These are phyloP conservation scores for Microtus agrestis DNA, from an alignment of 2,797 vertebrate genomes.

Conservation along the genomic window DNA sequence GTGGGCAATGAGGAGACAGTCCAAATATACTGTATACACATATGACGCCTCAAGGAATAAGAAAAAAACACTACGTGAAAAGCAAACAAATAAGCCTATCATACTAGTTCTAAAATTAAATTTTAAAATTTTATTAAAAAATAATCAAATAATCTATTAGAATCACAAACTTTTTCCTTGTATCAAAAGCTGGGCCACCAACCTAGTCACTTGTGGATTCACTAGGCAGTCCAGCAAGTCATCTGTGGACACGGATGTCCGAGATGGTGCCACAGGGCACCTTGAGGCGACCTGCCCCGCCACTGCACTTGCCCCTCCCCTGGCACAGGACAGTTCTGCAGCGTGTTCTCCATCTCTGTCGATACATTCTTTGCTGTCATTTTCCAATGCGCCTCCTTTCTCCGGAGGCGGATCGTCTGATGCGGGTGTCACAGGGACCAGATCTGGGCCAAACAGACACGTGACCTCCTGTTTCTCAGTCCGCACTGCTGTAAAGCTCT, in stretches of 20 bases:
- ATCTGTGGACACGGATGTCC: conserved; percentile 90
- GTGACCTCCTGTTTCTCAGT: conserved; percentile 45
- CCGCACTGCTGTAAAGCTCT: neutral
- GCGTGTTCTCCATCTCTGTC: conserved; percentile 67
- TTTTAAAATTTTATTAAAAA: conserved; percentile 38
- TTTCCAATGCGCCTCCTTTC: neutral
- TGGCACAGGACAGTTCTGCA: conserved; percentile 56
- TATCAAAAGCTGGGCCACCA: conserved; percentile 92
- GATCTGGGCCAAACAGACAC: conserved; percentile 90
- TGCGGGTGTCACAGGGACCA: conserved; percentile 88
- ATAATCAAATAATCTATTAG: neutral
- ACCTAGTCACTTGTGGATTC: conserved; percentile 92
- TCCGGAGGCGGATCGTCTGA: neutral
- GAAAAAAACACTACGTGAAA: neutral
- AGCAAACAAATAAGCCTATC: neutral
- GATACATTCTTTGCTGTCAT: neutral
- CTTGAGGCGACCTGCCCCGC: conserved; percentile 61
- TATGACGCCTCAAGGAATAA: neutral
- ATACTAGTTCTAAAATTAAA: conserved; percentile 31
- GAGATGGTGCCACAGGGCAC: neutral
- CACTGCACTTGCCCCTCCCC: conserved; percentile 44
- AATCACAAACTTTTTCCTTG: conserved; percentile 84
- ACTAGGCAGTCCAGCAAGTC: conserved; percentile 95
- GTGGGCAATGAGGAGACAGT: neutral
- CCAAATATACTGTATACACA: neutral